Percentiles rank a stretch among this genome's conserved stretches.
Evolutionary conservation across 2,888 invertebrate species (phyloP).

Genomic region (Megalurothrips usitatus): DNA sequence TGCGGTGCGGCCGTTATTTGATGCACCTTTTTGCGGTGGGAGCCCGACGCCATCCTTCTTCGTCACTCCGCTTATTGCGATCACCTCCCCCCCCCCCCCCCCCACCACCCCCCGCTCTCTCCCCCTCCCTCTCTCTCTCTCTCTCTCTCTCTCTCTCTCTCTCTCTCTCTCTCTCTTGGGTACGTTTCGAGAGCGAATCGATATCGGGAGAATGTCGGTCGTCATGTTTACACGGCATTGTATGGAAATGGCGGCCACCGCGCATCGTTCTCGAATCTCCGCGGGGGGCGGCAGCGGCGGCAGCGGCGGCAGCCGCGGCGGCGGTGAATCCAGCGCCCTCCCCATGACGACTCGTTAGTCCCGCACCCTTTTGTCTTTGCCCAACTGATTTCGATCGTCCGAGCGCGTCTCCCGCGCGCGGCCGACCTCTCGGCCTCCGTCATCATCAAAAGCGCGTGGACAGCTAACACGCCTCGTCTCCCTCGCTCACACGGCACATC

Average conservation of each 20-base stretch:
- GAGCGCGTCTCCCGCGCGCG: neutral
- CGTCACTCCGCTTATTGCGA: no score
- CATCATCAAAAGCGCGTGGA: neutral
- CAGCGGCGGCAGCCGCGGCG: no score
- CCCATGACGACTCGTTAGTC: no score
- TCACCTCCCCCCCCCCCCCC: no score
- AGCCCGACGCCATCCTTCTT: no score
- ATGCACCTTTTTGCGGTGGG: neutral
- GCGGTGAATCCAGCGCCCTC: no score
- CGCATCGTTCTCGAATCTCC: neutral
- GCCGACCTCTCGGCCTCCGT: neutral
- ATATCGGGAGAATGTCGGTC: neutral
- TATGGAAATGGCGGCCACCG: constrained; percentile 12
- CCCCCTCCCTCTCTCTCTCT: no score
- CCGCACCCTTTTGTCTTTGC: no score
- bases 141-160: no score
- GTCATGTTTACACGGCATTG: constrained; percentile 23
- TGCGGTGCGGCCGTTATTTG: neutral
- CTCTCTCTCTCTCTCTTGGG: neutral
- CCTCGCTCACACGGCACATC: neutral
- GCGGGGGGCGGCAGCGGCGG: neutral
- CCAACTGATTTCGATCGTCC: neutral
- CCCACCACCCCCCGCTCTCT: no score
- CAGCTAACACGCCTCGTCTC: no score
- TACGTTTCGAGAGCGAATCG: neutral